Evolutionary conservation across 64 coral and sea anemone species (phyloP), one percentile per base, ranked within the genome.

Genomic region (Porites australiensis): DNA sequence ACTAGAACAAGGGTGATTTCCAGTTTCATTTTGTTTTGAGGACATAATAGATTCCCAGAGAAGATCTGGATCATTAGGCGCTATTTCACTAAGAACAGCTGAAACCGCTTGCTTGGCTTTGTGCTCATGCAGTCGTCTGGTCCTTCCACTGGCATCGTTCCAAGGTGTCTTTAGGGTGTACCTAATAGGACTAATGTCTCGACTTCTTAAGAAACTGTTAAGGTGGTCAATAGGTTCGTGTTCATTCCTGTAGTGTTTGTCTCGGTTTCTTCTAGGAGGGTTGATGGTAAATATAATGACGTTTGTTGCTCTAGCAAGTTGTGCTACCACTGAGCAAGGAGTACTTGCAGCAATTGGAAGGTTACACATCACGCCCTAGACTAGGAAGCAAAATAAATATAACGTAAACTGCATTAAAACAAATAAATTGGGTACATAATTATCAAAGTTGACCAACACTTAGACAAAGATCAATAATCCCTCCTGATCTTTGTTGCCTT

Each of bases 131-230:
- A 62, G 79, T n/a, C 57, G 20, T 75, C 12, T 82, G 2, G 89
- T 85, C 23, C 70, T 4, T 73, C 13, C 89, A 61, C 59, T 70
- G 7, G 80, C 89, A 19, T 92, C 72, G 11, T 92, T 19, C 68
- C 55, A 72, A 0, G 16, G 45, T 27, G 78, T 91, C 13, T 10
- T 83, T 18, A 84, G 48, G 64, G 67, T 10, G 44, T 80, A 53
- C 58, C 89, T 69, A 12, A 92, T 13, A 2, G 79, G 89, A 77
- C 89, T 91, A 13, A 91, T 75, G 80, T 92, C 89, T 75, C 89
- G 75, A 14, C 88, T 82, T 68, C 37, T 47, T 46, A 90, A 79
- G 64, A 90, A 82, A 13, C 22, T 44, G 20, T 82, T 90, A 9
- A 90, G 68, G 21, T 90, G 63, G 47, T 90, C 64, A 81, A 90